Base-by-base conservation (phyloP, 2,888 invertebrate genomes). In the Therioaphis trifolii region DNA sequence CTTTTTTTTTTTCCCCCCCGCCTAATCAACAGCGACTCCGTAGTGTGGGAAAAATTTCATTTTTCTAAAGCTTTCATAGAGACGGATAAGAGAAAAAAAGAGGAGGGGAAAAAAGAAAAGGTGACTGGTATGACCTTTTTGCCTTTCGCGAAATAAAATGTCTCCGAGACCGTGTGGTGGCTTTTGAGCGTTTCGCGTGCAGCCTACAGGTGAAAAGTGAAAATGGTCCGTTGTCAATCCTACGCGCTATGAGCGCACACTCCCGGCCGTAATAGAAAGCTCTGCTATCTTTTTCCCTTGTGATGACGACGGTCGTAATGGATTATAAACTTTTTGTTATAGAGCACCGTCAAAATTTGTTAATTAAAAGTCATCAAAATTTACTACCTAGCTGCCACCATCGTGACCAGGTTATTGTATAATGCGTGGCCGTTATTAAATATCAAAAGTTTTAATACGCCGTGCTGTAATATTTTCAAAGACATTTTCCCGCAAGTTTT, bases 281-380 rank as follows among this genome's bases (percentile, higher is more conserved):
- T 49, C n/a, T 11, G 43, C 9, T 69, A 46, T 43, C 52, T 72
- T 74, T 55, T 15, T 7, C 21, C 35, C 15, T 0, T 7, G 24
- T 29, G 52, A 72, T 72, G 72, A 72, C 24, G 14, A 27, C 27
- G 5, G 46, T 63, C 27, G 24, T 63, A 46, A 76, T 43, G 61
- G 61, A 63, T 76, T 61, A 63, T 76, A 61, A 76, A 63, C 76
- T 63, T 76, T 29, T n/a, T 24, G 46, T 27, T n/a, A 15, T 15
- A 61, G 27, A 43, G 46, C 46, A 63, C 63, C 63, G 61, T 55
- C 76, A n/a, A 63, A 46, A 24, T 55, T 18, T 29, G 76, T 76
- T 63, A 76, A 46, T 76, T 76, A 76, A 76, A 76, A 61, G 46
- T 63, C 27, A 63, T 76, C 63, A 35, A 61, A 46, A 76, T 61